Percentiles rank a stretch among this genome's conserved stretches.
phyloP scores from a whole-genome alignment of 2,797 vertebrate genomes.

The Hapalemur alaotrensis region DNA sequence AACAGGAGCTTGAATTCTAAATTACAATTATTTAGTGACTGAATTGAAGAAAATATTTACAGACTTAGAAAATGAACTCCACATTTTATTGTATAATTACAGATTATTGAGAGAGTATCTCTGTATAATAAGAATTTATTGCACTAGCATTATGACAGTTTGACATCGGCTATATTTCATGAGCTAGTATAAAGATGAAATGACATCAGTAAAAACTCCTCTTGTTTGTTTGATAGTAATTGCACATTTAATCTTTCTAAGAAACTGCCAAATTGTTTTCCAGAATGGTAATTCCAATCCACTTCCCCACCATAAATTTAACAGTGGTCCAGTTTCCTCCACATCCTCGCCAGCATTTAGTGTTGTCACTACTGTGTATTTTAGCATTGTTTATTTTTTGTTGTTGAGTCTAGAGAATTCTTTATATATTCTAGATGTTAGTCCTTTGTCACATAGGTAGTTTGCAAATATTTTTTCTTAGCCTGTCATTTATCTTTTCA shows the following conservation, averaged over 20 bases:
- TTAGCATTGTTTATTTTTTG: neutral
- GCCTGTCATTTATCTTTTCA: neutral
- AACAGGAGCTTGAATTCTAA: neutral
- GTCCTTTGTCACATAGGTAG: neutral
- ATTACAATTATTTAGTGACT: neutral
- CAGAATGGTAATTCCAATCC: neutral
- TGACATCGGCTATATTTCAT: neutral
- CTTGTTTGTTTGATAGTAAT: neutral
- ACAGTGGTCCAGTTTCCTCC: neutral
- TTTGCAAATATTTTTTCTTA: neutral
- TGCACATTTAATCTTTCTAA: neutral
- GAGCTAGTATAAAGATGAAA: neutral
- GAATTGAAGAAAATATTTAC: neutral
- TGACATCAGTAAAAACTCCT: neutral
- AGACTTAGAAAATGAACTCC: neutral
- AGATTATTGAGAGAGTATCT: neutral
- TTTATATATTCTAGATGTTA: neutral
- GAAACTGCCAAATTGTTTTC: neutral
- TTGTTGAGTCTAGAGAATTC: neutral
- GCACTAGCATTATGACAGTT: neutral
- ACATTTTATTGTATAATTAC: neutral
- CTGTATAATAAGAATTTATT: neutral
- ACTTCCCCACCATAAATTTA: neutral
- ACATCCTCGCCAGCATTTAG: neutral
- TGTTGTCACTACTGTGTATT: neutral